Evolutionary conservation across 2,888 invertebrate species (phyloP), one percentile per base, ranked within the genome.

Genomic region (Alviniconcha strummeri): DNA sequence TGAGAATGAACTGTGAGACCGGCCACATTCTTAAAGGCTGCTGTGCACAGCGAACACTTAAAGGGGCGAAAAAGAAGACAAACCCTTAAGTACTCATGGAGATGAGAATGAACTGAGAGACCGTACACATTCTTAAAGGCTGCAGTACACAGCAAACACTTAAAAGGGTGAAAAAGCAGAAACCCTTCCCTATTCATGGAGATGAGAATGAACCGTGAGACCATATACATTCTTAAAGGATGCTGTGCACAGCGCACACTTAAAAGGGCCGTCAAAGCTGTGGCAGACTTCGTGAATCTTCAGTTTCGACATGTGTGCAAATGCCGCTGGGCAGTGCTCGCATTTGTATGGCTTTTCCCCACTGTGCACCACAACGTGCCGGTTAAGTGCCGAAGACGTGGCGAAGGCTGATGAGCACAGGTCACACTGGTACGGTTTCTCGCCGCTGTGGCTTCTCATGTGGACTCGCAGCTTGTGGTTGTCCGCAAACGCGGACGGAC

Each of bases 381-480:
- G 4, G 72, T 72, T 72, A 0, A 72, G 72, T 3, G 72, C 15
- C 9, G 72, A 72, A 19, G 72, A 72, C 52, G 72, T 72, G 52
- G 72, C 19, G 8, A 72, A 69, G 8, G 36, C 36, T 8, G 36
- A 8, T n/a, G 72, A 52, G 52, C 72, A 72, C 11, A 72, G 19
- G 11, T 72, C 36, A 72, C 72, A 72, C 7, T n/a, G 72, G 36
- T 72, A 72, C 36, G 72, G 72, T 72, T 72, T 72, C 72, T 72
- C 72, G 52, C 72, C 72, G 36, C 72, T 72, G 52, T 72, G 72
- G 52, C 72, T 72, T n/a, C 72, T 19, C 72, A 72, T 72, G 72
- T 72, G 72, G 8, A 72, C 72, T 36, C 72, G 72, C 72, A 72
- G 72, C n/a, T 72, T 72, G 72, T 72, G 72, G 11, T 72, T 72